phyloP scores from a whole-genome alignment of 2,888 invertebrate genomes.

The Apotomis turbidana region DNA sequence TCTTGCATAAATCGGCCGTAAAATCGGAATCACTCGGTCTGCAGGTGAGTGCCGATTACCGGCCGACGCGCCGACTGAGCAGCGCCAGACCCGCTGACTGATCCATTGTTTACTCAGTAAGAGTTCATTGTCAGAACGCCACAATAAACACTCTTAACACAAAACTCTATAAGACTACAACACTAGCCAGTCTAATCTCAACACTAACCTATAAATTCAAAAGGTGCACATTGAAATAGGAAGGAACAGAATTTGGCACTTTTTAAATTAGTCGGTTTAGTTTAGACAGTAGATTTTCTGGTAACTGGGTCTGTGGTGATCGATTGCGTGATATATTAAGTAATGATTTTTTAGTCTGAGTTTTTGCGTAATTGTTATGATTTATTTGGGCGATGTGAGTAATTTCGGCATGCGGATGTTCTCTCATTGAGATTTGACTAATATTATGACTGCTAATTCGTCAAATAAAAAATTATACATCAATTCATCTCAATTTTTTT shows the following conservation, averaged over 20 bases:
- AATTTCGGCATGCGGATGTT: background rate
- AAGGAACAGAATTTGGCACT: background rate
- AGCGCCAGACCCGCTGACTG: conserved; percentile 75
- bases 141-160: conserved; percentile 58
- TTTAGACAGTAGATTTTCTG: conserved; percentile 70
- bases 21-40: conserved; percentile 64
- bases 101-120: conserved; percentile 76
- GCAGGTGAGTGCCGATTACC: conserved; percentile 66
- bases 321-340: conserved; percentile 53
- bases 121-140: conserved; percentile 81
- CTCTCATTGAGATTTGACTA: background rate
- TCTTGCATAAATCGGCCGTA: conserved; percentile 66
- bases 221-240: background rate
- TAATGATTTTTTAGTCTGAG: conserved; percentile 78
- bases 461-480: background rate
- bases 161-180: conserved; percentile 11
- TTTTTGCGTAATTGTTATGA: conserved; percentile 53
- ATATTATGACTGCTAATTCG: background rate
- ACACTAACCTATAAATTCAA: background rate
- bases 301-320: conserved; percentile 58
- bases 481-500: too few relatives aligned
- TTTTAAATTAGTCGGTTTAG: background rate
- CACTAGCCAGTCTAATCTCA: background rate
- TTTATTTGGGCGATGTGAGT: conserved; percentile 4
- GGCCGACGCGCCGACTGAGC: conserved; percentile 69